phyloP scores from a whole-genome alignment of 2,113 vertebrate species.

The Etheostoma cragini region DNA sequence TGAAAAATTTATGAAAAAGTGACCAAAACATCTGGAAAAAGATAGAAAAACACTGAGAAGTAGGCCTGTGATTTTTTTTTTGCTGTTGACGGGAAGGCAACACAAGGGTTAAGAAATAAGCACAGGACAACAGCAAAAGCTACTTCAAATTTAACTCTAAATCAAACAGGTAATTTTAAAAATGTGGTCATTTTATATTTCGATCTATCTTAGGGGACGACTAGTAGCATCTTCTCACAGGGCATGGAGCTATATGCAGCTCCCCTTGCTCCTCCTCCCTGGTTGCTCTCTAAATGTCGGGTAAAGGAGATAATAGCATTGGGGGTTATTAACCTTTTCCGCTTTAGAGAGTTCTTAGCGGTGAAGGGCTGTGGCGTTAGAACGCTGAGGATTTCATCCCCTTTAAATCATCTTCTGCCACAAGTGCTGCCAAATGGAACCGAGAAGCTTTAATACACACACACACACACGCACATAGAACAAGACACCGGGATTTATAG shows the following conservation, averaged over 20 bases:
- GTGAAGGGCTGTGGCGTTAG: conserved; percentile 69
- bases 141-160: background rate
- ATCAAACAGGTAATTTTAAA: background rate
- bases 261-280: conserved; percentile 29
- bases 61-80: too few relatives aligned
- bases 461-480: conserved; percentile 36
- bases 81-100: too few relatives aligned
- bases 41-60: too few relatives aligned
- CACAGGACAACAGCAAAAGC: background rate
- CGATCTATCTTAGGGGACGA: background rate
- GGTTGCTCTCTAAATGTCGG: conserved; percentile 57
- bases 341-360: conserved; percentile 77
- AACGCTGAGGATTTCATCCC: conserved; percentile 66
- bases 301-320: conserved; percentile 64
- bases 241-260: background rate
- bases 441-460: conserved; percentile 61
- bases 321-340: conserved; percentile 80
- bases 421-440: conserved; percentile 74
- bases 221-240: background rate
- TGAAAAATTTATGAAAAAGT: too few relatives aligned
- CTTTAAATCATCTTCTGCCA: conserved; percentile 78
- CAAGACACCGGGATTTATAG: conserved; percentile 70
- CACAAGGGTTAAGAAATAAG: too few relatives aligned
- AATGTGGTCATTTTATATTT: background rate
- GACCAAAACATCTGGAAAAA: too few relatives aligned